Base-by-base conservation (phyloP, 2,113 vertebrate genomes). In the Solea senegalensis region DNA sequence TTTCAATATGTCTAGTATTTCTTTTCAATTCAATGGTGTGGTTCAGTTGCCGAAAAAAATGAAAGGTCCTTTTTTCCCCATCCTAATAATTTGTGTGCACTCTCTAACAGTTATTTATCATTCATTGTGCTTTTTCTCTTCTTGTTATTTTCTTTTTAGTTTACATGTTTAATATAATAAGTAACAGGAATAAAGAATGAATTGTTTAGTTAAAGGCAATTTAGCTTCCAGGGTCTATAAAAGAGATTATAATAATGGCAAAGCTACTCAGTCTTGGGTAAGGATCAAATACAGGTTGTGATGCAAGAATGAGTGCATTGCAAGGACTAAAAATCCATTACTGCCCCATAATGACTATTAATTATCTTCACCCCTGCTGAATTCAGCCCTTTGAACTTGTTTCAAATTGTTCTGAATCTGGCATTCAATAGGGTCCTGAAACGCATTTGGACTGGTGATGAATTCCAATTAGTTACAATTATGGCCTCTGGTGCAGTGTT, bases 391-490 rank as follows among this genome's bases (percentile, higher is more conserved):
- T 80, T 76, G 57, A 77, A 82, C 66, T 54, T 15, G 15, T 59
- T 60, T 80, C 10, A 79, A 72, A 72, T 13, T 12, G 72, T 62
- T 15, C 12, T 54, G 75, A 82, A 83, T 83, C 54, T 21, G 8
- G 34, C 9, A 74, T 83, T 85, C 84, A 86, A 76, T 86, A 74
- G 80, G 73, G 46, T 78, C 62, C 77, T 72, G 52, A 57, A 76
- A 76, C 72, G 48, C 62, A 62, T 71, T 80, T 75, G 72, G 52
- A 78, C 76, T 76, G 3, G 61, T 34, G 78, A 83, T 90, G 81
- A 90, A 87, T 89, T 85, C 48, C 83, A 91, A 91, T 90, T 90
- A 89, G 76, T 68, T 83, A 43, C 62, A 87, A 90, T 89, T 86
- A 87, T 85, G 75, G 46, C 56, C 73, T 45, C 53, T 1, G 15